These are phyloP conservation scores for Bathynomus jamesi DNA, from an alignment of 1,140 invertebrate genomes.

Conservation along the genomic window DNA sequence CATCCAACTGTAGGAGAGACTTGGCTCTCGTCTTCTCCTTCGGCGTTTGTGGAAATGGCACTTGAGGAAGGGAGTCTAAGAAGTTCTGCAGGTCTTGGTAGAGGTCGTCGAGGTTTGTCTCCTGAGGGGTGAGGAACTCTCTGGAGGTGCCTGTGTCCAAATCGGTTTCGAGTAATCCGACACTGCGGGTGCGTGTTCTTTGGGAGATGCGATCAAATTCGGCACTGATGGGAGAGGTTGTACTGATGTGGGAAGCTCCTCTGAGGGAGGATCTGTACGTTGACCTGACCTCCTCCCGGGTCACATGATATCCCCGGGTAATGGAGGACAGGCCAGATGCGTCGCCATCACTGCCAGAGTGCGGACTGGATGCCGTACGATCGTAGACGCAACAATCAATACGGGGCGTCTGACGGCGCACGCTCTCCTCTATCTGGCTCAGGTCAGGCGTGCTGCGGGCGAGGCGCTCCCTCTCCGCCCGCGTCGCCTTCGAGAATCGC, in stretches of 20 bases:
- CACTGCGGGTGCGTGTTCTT: constrained; percentile 18
- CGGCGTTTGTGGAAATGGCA: constrained; percentile 45
- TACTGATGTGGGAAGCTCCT: background rate
- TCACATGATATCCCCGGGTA: constrained; percentile 16
- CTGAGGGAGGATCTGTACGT: background rate
- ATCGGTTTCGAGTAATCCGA: constrained; percentile 73
- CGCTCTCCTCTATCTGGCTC: constrained; percentile 29
- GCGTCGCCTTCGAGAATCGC: constrained; percentile 31
- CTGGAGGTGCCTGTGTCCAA: constrained; percentile 53
- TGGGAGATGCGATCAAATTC: constrained; percentile 16
- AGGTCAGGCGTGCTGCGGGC: constrained; percentile 39
- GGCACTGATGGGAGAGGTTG: background rate
- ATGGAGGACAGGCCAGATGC: constrained; percentile 37
- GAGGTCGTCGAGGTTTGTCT: constrained; percentile 47
- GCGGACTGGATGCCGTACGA: constrained; percentile 20
- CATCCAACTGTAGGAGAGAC: constrained; percentile 66
- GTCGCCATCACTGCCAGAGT: constrained; percentile 39
- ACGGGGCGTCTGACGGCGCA: constrained; percentile 24
- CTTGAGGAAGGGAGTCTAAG: constrained; percentile 9
- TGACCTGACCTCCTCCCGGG: constrained; percentile 39
- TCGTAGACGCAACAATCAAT: constrained; percentile 21
- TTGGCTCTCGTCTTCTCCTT: constrained; percentile 56
- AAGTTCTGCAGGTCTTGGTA: constrained; percentile 38
- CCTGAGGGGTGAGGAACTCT: constrained; percentile 15
- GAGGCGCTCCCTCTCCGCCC: constrained; percentile 38